Percentiles rank a stretch among this genome's conserved stretches.
Evolutionary conservation across 2,888 invertebrate genomes (phyloP).

Genomic region (Pycnomerus fuliginosus): DNA sequence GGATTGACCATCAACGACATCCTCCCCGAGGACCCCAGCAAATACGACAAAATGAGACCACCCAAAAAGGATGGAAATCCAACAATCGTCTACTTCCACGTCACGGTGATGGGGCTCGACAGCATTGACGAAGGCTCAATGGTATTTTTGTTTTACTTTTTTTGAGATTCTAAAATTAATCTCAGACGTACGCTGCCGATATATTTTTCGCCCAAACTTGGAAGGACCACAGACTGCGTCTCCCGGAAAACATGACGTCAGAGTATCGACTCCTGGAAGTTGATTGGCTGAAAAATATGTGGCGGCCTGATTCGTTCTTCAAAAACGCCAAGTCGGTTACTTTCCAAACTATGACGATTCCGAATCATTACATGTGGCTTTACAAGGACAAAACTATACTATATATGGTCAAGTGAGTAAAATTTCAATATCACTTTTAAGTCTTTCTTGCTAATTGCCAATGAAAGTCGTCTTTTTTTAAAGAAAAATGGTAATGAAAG

Average conservation of each 20-base stretch:
- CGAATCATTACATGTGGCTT: slow-evolving; percentile 91
- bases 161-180: slow-evolving; percentile 29
- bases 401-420: slow-evolving; percentile 83
- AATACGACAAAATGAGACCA: slow-evolving; percentile 91
- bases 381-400: slow-evolving; percentile 83
- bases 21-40: slow-evolving; percentile 80
- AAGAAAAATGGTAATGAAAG: too few species aligned
- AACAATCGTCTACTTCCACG: slow-evolving; percentile 86
- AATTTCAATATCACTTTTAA: too few species aligned
- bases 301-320: slow-evolving; percentile 92
- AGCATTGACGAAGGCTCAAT: slow-evolving; percentile 95
- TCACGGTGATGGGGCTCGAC: slow-evolving; percentile 92
- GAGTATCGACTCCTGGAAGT: slow-evolving; percentile 86
- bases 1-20: slow-evolving; percentile 82
- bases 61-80: slow-evolving; percentile 87
- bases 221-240: slow-evolving; percentile 82
- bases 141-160: slow-evolving; percentile 51
- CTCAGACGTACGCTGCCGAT: slow-evolving; percentile 83
- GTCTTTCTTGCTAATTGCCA: too few species aligned
- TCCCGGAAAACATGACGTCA: slow-evolving; percentile 91
- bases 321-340: slow-evolving; percentile 92
- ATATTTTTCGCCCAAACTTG: slow-evolving; percentile 93
- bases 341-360: slow-evolving; percentile 93
- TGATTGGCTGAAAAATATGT: slow-evolving; percentile 90
- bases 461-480: too few species aligned